phyloP scores from a whole-genome alignment of 2,113 vertebrate genomes.

The Prionailurus viverrinus region DNA sequence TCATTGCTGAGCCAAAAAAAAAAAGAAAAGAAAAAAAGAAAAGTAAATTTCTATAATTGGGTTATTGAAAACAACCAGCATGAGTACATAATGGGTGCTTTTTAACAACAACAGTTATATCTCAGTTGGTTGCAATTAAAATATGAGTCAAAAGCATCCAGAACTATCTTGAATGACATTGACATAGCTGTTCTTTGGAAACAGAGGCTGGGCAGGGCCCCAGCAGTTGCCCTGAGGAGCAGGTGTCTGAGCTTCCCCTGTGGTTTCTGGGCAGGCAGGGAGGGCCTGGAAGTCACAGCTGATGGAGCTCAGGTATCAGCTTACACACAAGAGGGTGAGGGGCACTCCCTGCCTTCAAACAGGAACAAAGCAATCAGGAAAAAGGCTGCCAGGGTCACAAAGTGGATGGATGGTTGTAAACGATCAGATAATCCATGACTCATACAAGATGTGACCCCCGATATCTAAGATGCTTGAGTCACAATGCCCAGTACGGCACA shows the following conservation, averaged over 20 bases:
- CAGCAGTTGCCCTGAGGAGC: background rate
- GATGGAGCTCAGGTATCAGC: background rate
- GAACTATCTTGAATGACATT: too few species aligned
- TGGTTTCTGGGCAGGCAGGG: background rate
- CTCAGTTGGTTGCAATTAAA: background rate
- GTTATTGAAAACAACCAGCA: background rate
- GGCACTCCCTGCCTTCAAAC: background rate
- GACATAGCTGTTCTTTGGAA: background rate
- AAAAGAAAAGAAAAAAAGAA: background rate
- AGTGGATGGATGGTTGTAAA: background rate
- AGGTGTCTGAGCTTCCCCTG: background rate
- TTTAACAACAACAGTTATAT: background rate
- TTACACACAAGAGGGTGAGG: background rate
- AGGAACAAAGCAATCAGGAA: too few species aligned
- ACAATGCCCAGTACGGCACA: background rate
- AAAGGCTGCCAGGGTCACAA: background rate
- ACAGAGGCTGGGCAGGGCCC: background rate
- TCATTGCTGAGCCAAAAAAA: background rate
- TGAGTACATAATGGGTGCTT: background rate
- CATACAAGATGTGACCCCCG: background rate
- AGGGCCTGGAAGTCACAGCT: background rate
- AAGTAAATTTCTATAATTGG: background rate
- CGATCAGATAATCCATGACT: accelerated
- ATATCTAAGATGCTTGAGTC: background rate
- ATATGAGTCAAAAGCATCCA: too few species aligned